Evolutionary conservation across 2,888 invertebrate species (phyloP).

Genomic region (Nomada fabriciana): DNA sequence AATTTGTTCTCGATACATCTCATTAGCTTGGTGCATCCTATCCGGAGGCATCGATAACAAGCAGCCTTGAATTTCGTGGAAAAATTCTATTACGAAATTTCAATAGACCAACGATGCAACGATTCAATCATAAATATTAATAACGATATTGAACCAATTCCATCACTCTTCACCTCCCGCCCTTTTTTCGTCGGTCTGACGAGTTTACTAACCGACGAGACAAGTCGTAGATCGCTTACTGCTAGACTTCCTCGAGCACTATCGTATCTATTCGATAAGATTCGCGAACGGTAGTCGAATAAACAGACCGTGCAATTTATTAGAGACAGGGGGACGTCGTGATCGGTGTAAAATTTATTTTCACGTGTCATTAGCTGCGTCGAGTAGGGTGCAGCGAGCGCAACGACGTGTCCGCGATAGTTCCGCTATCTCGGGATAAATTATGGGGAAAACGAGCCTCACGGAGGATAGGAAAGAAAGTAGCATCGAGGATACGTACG

Average conservation of each 20-base stretch:
- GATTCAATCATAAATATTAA: too few species aligned
- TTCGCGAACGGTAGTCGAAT: background rate
- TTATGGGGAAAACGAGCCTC: conserved; percentile 7
- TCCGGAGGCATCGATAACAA: conserved; percentile 48
- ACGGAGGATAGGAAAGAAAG: conserved; percentile 2
- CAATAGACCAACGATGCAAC: too few species aligned
- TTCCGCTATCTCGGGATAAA: conserved; percentile 21
- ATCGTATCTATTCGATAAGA: background rate
- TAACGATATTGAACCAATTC: too few species aligned
- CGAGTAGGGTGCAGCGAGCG: conserved; percentile 3
- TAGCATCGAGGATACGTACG: conserved; percentile 3
- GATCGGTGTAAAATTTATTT: conserved; percentile 49
- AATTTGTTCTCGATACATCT: conserved; percentile 82
- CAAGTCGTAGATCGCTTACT: too few species aligned
- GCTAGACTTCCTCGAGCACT: too few species aligned
- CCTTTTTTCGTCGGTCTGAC: too few species aligned
- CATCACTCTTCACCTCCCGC: too few species aligned
- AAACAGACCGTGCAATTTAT: conserved; percentile 53
- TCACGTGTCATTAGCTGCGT: conserved; percentile 58
- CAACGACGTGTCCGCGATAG: conserved; percentile 1
- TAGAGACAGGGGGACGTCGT: conserved; percentile 24
- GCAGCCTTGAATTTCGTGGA: conserved; percentile 23
- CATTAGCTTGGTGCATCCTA: conserved; percentile 73
- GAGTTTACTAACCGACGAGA: too few species aligned
- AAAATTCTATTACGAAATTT: background rate